A percentile compares a stretch with the other conserved stretches of the same genome.
phyloP scores from a whole-genome alignment of 2,888 invertebrate genomes.

The Epistrophella euchroma region DNA sequence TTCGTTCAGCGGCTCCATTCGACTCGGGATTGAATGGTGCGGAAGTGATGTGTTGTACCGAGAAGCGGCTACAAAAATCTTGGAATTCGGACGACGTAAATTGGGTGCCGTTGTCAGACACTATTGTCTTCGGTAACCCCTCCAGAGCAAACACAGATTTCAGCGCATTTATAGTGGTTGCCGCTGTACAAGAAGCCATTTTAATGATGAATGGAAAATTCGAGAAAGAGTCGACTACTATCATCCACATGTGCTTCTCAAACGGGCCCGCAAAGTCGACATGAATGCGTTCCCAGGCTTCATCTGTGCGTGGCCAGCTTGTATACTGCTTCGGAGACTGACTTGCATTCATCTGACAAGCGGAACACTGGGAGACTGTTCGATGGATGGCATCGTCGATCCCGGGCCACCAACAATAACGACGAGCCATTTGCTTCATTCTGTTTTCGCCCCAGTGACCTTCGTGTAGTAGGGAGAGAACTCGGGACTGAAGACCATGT shows the following conservation, averaged over 20 bases:
- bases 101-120: constrained; percentile 77
- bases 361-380: constrained; percentile 13
- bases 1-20: constrained; percentile 76
- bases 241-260: constrained; percentile 78
- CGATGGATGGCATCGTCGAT: constrained; percentile 49
- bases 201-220: constrained; percentile 81
- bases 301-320: constrained; percentile 74
- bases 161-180: constrained; percentile 10
- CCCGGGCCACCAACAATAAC: constrained; percentile 62
- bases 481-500: no score
- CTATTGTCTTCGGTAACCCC: constrained; percentile 56
- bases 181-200: constrained; percentile 51
- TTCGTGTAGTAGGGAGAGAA: no score
- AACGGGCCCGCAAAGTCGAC: constrained; percentile 83
- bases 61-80: constrained; percentile 69
- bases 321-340: constrained; percentile 19
- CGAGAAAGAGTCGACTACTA: constrained; percentile 81
- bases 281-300: constrained; percentile 81
- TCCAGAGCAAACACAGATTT: constrained; percentile 74
- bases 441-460: no score
- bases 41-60: constrained; percentile 76
- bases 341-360: constrained; percentile 41
- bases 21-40: constrained; percentile 73
- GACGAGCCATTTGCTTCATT: background rate
- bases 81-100: constrained; percentile 75